Percentiles rank a stretch among this genome's conserved stretches.
Evolutionary conservation across 2,888 invertebrate species (phyloP).

Genomic region (Uropetala carovei): DNA sequence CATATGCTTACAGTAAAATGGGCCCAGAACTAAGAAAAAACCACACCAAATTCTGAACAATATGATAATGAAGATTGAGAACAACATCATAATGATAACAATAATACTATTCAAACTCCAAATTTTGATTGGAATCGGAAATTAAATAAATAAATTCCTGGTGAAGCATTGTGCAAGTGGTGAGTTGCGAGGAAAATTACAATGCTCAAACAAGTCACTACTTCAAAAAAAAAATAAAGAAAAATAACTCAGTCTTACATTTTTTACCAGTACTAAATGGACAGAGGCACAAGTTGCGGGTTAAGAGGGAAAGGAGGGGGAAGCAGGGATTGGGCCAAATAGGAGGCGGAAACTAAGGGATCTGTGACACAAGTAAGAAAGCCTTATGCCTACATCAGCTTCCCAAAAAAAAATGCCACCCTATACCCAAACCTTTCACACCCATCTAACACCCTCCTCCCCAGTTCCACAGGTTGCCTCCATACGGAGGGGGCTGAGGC

Average conservation of each 20-base stretch:
- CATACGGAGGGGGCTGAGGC: conserved; percentile 54
- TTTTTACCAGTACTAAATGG: conserved; percentile 51
- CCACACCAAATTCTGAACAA: background rate
- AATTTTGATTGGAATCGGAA: conserved; percentile 27
- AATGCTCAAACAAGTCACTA: conserved; percentile 46
- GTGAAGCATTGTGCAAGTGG: conserved; percentile 53
- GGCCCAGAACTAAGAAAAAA: conserved; percentile 42
- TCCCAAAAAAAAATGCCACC: conserved; percentile 39
- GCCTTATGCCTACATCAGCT: conserved; percentile 50
- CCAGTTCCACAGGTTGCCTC: conserved; percentile 22
- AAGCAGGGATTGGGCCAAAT: conserved; percentile 3
- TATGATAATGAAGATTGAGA: background rate
- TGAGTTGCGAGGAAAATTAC: conserved; percentile 29
- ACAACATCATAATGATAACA: conserved; percentile 35
- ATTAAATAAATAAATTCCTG: conserved; percentile 38
- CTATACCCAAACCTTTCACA: conserved; percentile 43
- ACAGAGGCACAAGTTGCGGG: conserved; percentile 58
- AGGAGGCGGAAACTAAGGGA: conserved; percentile 52
- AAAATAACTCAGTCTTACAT: conserved; percentile 56
- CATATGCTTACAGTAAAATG: conserved; percentile 51
- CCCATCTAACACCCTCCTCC: conserved; percentile 53
- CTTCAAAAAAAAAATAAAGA: conserved; percentile 17
- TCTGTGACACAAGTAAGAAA: conserved; percentile 54
- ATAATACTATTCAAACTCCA: background rate
- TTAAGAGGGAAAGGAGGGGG: conserved; percentile 1